Evolutionary conservation across 2,888 invertebrate genomes (phyloP).

Genomic region (Malthinus seriepunctatus): DNA sequence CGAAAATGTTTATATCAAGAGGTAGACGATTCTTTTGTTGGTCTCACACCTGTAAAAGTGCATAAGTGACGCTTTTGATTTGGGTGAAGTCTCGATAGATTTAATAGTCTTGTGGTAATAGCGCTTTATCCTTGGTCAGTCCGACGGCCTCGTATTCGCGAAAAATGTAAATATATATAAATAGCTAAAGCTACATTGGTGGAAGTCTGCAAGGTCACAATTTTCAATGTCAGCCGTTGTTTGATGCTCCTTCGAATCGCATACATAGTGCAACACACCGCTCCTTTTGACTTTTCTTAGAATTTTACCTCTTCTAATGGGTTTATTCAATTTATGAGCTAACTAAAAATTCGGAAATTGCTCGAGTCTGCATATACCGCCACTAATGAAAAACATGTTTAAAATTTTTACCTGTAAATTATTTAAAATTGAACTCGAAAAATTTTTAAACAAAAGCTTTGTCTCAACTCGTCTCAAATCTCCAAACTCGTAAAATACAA

Average conservation of each 20-base stretch:
- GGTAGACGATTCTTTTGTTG: background rate
- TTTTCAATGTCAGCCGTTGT: conserved; percentile 33
- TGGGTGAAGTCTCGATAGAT: conserved; percentile 9
- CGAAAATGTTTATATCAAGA: background rate
- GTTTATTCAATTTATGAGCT: conserved; percentile 13
- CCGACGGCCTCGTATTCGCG: conserved; percentile 28
- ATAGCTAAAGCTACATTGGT: conserved; percentile 24
- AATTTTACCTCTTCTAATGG: conserved; percentile 10
- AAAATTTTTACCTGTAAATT: too few relatives aligned
- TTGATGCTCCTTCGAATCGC: conserved; percentile 21
- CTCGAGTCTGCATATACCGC: background rate
- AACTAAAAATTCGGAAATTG: conserved; percentile 8
- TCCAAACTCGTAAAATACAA: too few relatives aligned
- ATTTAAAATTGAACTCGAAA: too few relatives aligned
- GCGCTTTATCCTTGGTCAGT: conserved; percentile 30
- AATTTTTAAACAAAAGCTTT: too few relatives aligned
- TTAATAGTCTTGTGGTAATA: conserved; percentile 27
- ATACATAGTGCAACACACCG: conserved; percentile 16
- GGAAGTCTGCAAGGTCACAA: conserved; percentile 33
- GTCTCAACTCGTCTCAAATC: too few relatives aligned
- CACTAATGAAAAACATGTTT: too few relatives aligned
- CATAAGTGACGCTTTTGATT: conserved; percentile 11
- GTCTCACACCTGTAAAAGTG: background rate
- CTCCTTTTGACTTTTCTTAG: conserved; percentile 18
- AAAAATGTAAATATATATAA: conserved; percentile 28